Evolutionary conservation across 2,797 vertebrate genomes (phyloP).

Genomic region (Notoglanidium macrostoma): DNA sequence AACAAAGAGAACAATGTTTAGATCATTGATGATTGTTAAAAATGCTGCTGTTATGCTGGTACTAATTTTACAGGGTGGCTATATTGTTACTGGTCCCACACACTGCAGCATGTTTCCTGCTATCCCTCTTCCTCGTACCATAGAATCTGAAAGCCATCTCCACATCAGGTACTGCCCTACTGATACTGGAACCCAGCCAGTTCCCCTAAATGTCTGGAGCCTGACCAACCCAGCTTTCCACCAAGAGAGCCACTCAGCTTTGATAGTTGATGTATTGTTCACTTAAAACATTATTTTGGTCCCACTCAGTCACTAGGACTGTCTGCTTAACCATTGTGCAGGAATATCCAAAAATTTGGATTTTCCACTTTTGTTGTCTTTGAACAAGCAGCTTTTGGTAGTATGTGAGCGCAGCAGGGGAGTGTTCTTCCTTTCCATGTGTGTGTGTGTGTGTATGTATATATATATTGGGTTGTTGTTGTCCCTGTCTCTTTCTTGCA

Average conservation of each 20-base stretch:
- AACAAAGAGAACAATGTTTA: not conserved
- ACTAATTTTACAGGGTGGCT: not conserved
- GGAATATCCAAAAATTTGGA: not conserved
- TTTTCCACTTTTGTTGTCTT: not conserved
- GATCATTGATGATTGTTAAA: not conserved
- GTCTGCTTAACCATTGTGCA: slow-evolving; percentile 36
- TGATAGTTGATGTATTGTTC: slow-evolving; percentile 30
- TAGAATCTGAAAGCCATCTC: slow-evolving; percentile 50
- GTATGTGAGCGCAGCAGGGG: slow-evolving; percentile 47
- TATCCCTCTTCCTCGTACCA: slow-evolving; percentile 48
- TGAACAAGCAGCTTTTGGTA: not conserved
- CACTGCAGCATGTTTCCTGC: slow-evolving; percentile 15
- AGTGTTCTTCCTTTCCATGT: slow-evolving; percentile 43
- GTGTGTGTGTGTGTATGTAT: slow-evolving; percentile 55
- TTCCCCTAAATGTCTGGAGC: slow-evolving; percentile 46
- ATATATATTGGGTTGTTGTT: slow-evolving; percentile 31
- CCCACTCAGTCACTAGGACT: slow-evolving; percentile 26
- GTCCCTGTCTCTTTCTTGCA: slow-evolving; percentile 74
- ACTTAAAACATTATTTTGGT: slow-evolving; percentile 36
- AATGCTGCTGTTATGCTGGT: not conserved
- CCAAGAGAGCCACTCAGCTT: slow-evolving; percentile 21
- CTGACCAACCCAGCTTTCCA: slow-evolving; percentile 29
- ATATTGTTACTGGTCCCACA: not conserved
- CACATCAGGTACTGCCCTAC: slow-evolving; percentile 50
- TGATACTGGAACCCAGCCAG: slow-evolving; percentile 41